Base-by-base conservation (phyloP, 2,113 vertebrate genomes). In the Camelus bactrianus region DNA sequence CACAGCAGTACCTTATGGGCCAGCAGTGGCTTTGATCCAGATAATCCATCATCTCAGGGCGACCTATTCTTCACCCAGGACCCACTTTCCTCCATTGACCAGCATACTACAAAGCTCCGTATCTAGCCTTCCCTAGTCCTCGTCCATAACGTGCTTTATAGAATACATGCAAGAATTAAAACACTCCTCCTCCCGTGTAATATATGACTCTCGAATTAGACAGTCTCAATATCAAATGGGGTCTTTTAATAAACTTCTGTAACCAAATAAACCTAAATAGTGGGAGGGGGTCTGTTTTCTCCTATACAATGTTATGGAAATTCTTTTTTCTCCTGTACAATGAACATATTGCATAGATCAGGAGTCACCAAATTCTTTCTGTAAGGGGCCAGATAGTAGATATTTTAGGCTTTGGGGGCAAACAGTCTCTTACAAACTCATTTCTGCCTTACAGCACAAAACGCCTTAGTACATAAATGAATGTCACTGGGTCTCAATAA, bases 381-480 rank as follows among this genome's bases (percentile, higher is more conserved):
- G 2, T 32, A 28, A 60, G 81, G 60, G 14, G 24, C 14, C 72
- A 73, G 24, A 38, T 10, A 22, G 12, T 32, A 20, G 35, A 35
- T n/a, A 6, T 38, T 54, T 73, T 32, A 54, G 79, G 15, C 35
- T 38, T 54, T 6, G 19, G 10, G 19, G 46, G 67, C 35, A 26
- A 3, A 14, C n/a, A 91, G 16, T 13, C 38, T 75, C 50, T 38
- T 26, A n/a, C 35, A 75, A 38, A 26, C 60, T 56, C 1, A 14
- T 0, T 19, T 87, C 77, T 2, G 0, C 32, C 52, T 42, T n/a
- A 42, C 0, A 0, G 38, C 2, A 50, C 19, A 30, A 30, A 80
- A 28, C 30, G 16, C 42, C 60, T 14, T 9, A 15, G 50, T 3
- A 20, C 13, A 14, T 1, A 13, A 76, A 5, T 26, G 14, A 58